Evolutionary conservation across 2,113 vertebrate genomes (phyloP), one percentile per base, ranked within the genome.

Genomic region (Furnarius figulus): DNA sequence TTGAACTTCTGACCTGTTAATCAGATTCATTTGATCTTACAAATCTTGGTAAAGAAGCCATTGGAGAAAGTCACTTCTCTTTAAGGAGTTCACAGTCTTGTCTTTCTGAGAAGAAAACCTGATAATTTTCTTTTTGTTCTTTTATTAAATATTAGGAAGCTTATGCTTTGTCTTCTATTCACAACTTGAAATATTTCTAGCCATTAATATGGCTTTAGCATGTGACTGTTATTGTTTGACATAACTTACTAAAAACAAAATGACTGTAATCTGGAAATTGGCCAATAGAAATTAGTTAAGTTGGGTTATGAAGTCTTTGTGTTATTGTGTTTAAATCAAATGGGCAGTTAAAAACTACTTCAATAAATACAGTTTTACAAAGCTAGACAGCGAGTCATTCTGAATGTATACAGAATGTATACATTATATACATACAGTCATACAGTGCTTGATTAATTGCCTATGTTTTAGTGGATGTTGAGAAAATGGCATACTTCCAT

Each of bases 101-200:
- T 73, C 44, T 73, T 89, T 90, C 19, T 33, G 44, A 91, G 46
- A 87, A 89, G 37, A 93, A 91, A 80, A 50, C 19, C 8, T 58
- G 39, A 63, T 88, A 3, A 40, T 73, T 96, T 95, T 85, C 77
- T 87, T 88, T 71, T 44, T 30, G 23, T 85, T 83, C 94, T 44
- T 91, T 87, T 95, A 53, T 86, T 96, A 86, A 95, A 85, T 22
- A 40, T 62, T 68, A 84, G 50, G 35, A 89, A 58, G n/a, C 52
- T 87, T 95, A 30, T 2, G 5, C 50, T 79, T 95, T 89, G 72
- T 63, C 59, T 90, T 96, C 92, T 73, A 79, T 83, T 94, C 44
- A 87, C 19, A 19, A 42, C 65, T 87, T 85, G 39, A 61, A 73
- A 68, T 35, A 81, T 82, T 96, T 94, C 47, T 90, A 59, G 27